Base-by-base conservation (phyloP, 2,113 vertebrate species). In the Prietella phreatophila region DNA sequence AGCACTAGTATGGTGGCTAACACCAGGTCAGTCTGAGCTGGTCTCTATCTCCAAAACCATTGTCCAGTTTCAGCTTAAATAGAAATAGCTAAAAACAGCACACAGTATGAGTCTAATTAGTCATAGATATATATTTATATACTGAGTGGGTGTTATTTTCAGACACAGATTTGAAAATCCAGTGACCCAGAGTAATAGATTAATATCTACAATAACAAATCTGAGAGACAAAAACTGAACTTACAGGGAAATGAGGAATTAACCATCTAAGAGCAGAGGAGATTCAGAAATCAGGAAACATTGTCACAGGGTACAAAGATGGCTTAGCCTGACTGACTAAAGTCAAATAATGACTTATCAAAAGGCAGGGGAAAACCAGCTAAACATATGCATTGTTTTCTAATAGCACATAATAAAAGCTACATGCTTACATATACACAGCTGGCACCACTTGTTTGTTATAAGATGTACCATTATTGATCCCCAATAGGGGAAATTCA, bases 101-200 rank as follows among this genome's bases (percentile, higher is more conserved):
- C 42, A 13, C 5, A 1, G 22, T 50, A 78, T n/a, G 1, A 53
- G 75, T 27, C 76, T 55, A 17, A 80, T 80, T 80, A 80, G 47
- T 30, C 50, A 80, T 80, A 8, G 27, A 53, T 2, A 55, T 30
- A n/a, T 50, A 55, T 55, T 55, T 55, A 80, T 80, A 80, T 55
- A 80, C 5, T 30, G 50, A 80, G 76, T 80, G 76, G 76, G 47
- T 55, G 76, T 17, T 80, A 50, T 80, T 80, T 80, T 80, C 76
- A 80, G 76, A 30, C 6, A 19, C 22, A 50, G 11, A 22, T 53
- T 78, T 50, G 47, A 78, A 78, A 79, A 30, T 80, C 76, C 76
- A 80, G 14, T 55, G 50, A n/a, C 76, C 55, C 50, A 4, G 27
- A 9, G 19, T 55, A 19, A 55, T 17, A 55, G 27, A 80, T 19